phyloP scores from a whole-genome alignment of 2,888 invertebrate genomes.

The Melanargia galathea region DNA sequence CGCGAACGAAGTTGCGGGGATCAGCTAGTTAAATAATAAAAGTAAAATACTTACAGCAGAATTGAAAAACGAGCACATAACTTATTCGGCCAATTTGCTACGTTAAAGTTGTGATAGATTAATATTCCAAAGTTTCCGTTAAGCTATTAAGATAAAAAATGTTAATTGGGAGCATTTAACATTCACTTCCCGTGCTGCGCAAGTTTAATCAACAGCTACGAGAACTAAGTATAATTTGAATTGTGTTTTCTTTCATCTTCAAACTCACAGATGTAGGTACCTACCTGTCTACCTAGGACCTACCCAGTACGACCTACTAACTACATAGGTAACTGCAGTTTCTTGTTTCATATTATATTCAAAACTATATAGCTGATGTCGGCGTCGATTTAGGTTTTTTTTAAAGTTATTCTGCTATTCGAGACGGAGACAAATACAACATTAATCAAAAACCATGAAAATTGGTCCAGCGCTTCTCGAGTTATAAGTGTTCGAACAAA shows the following conservation, averaged over 20 bases:
- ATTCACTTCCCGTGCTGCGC: slow-evolving; percentile 34
- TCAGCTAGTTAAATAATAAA: too few relatives aligned
- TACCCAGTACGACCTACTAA: not conserved
- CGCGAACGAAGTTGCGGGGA: too few relatives aligned
- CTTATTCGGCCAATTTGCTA: slow-evolving; percentile 20
- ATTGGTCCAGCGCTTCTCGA: too few relatives aligned
- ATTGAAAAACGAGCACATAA: not conserved
- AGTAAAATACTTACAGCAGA: not conserved
- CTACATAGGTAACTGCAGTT: too few relatives aligned
- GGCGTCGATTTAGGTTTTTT: too few relatives aligned
- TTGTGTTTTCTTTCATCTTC: slow-evolving; percentile 18
- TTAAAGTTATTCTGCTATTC: too few relatives aligned
- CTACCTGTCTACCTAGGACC: not conserved
- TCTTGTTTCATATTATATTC: not conserved
- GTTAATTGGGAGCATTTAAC: slow-evolving; percentile 39
- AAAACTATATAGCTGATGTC: too few relatives aligned
- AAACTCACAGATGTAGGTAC: not conserved
- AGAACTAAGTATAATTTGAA: slow-evolving; percentile 28
- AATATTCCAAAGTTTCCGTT: slow-evolving; percentile 38
- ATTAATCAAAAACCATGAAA: too few relatives aligned
- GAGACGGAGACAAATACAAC: too few relatives aligned
- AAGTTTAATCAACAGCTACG: slow-evolving; percentile 38
- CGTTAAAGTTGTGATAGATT: slow-evolving; percentile 24
- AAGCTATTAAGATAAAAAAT: slow-evolving; percentile 41
- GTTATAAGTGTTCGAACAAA: too few relatives aligned